Evolutionary conservation across 2,888 invertebrate genomes (phyloP).

Genomic region (Theristus sp.): DNA sequence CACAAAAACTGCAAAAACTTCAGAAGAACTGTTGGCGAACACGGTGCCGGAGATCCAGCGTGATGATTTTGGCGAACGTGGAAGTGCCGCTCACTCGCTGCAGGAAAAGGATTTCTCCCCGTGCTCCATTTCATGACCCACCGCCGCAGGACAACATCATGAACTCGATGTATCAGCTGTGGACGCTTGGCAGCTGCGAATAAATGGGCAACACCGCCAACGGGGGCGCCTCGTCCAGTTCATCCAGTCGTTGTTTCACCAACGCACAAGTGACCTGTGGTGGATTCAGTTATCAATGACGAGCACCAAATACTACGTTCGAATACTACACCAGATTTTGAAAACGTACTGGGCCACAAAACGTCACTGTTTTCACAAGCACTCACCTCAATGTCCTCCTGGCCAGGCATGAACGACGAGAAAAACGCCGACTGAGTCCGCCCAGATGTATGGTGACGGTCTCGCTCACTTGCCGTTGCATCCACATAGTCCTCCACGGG

Average conservation of each 20-base stretch:
- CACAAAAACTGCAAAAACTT: no score
- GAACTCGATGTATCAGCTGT: conserved; percentile 95
- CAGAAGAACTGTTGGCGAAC: conserved; percentile 66
- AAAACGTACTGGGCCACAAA: background rate
- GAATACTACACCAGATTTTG: background rate
- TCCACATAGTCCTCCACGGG: conserved; percentile 97
- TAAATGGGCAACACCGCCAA: conserved; percentile 90
- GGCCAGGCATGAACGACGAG: conserved; percentile 98
- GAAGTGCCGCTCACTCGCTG: conserved; percentile 80
- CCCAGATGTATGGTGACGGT: conserved; percentile 85
- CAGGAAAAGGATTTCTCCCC: no score
- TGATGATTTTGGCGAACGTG: conserved; percentile 92
- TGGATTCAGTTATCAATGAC: conserved; percentile 6
- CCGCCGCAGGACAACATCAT: conserved; percentile 95
- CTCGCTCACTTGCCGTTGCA: conserved; percentile 73
- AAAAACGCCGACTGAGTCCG: conserved; percentile 51
- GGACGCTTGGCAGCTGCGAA: conserved; percentile 61
- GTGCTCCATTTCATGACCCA: no score
- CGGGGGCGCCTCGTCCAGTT: conserved; percentile 80
- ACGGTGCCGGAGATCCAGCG: conserved; percentile 98
- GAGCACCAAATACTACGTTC: background rate
- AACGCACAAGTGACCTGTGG: conserved; percentile 25
- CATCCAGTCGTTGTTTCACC: conserved; percentile 51
- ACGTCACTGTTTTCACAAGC: no score
- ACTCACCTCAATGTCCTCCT: conserved; percentile 92